Conservation (phyloP, 2,113 vertebrate species). For the Vulpes ferrilata region DNA sequence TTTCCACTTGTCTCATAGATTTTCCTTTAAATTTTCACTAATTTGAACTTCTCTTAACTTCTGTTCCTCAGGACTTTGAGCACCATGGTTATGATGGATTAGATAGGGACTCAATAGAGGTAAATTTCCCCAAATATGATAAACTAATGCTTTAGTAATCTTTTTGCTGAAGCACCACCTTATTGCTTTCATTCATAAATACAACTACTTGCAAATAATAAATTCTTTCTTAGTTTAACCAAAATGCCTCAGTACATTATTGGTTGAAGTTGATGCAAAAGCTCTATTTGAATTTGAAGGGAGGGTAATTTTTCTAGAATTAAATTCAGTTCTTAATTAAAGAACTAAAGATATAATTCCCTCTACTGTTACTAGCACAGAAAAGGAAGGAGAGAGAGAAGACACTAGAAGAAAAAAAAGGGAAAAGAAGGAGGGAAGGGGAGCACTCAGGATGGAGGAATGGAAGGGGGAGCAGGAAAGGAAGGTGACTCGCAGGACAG, state of each 20-base stretch:
- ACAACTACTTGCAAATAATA: not conserved
- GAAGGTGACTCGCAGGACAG: rapidly evolving
- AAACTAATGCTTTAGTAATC: not conserved
- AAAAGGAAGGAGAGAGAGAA: not conserved
- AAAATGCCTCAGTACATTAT: not conserved
- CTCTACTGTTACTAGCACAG: not conserved
- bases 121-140: not conserved
- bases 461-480: not conserved
- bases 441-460: not conserved
- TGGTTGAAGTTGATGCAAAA: not conserved
- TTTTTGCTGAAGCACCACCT: not conserved
- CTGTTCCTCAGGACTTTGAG: not conserved
- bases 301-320: not conserved
- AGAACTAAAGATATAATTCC: not conserved
- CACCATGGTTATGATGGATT: not conserved
- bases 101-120: not conserved
- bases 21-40: constrained; percentile 33
- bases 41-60: not conserved
- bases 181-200: not conserved
- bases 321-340: not conserved
- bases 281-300: not conserved
- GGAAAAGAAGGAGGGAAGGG: not conserved
- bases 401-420: not conserved
- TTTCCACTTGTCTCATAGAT: not conserved
- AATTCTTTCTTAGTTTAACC: not conserved